Evolutionary conservation across 2,797 vertebrate genomes (phyloP).

Genomic region (Anguilla pacifica): DNA sequence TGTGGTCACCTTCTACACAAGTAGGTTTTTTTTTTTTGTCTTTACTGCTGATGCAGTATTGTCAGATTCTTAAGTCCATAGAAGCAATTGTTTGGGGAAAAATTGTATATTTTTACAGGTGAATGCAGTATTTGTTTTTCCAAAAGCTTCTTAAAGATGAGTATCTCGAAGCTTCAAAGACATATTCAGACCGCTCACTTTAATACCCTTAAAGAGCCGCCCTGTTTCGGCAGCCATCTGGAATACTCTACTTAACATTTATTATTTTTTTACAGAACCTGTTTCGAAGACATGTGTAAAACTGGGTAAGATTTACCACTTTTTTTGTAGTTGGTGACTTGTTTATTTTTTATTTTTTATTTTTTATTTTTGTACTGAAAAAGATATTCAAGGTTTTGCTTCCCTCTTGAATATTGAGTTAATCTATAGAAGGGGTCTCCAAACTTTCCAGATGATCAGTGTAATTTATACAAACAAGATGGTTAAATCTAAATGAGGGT

Average conservation of each 20-base stretch:
- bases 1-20: constrained; percentile 94
- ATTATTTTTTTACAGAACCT: constrained; percentile 79
- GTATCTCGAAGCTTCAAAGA: background rate
- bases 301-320: constrained; percentile 72
- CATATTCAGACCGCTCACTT: no score
- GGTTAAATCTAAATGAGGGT: background rate
- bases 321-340: background rate
- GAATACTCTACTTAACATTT: constrained; percentile 14
- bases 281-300: constrained; percentile 85
- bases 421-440: background rate
- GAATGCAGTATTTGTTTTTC: background rate
- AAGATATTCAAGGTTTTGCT: background rate
- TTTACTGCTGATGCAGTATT: background rate
- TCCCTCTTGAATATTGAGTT: background rate
- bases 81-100: background rate
- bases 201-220: no score
- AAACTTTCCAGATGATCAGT: background rate
- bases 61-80: background rate
- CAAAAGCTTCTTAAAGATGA: background rate
- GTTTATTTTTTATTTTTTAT: background rate
- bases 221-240: background rate
- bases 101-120: no score
- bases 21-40: constrained; percentile 59
- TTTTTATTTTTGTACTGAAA: background rate
- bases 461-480: background rate